Evolutionary conservation across 2,113 vertebrate species (phyloP), one percentile per base, ranked within the genome.

Genomic region (Polypterus senegalus): DNA sequence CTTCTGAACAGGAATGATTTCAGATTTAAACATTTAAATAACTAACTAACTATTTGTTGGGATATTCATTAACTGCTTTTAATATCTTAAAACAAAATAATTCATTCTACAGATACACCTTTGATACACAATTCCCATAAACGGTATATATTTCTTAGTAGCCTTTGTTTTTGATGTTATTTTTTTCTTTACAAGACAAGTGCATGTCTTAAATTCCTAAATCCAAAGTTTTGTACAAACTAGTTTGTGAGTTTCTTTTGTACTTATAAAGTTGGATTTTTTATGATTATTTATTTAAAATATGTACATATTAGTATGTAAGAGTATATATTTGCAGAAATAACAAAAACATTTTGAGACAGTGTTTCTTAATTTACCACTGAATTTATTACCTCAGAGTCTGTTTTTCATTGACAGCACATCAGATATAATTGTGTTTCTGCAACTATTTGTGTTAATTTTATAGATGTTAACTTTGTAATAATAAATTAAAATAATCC

Each of bases 231-330:
- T 81, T 91, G 87, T 91, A 88, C 76, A 87, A 85, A 88, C 66
- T 85, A 87, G 83, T 74, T 72, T 67, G 74, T 72, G 66, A 71
- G 74, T 83, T 68, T 81, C 76, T 60, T 74, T 74, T 79, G 72
- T 67, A 78, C 76, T 83, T 81, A 79, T 89, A 85, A 86, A 84
- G 81, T 79, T 76, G 54, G 75, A 84, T 84, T 79, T 89, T 89
- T 84, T 83, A 88, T 89, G 81, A 89, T 87, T 92, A 93, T 93
- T 93, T 93, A 93, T 93, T 92, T 89, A 71, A 77, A 81, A 81
- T 79, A 80, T 92, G 90, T 92, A 89, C 77, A 92, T 93, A 90
- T 89, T 89, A 91, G 89, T 74, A 72, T 79, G 73, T 77, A 81
- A 91, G 86, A 87, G 80, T 90, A 88, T 91, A 90, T 92, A 91